A percentile compares a stretch with the other conserved stretches of the same genome.
These are phyloP conservation scores for Malurus alboscapulatus DNA, from an alignment of 2,113 vertebrate genomes.

Conservation along the genomic window DNA sequence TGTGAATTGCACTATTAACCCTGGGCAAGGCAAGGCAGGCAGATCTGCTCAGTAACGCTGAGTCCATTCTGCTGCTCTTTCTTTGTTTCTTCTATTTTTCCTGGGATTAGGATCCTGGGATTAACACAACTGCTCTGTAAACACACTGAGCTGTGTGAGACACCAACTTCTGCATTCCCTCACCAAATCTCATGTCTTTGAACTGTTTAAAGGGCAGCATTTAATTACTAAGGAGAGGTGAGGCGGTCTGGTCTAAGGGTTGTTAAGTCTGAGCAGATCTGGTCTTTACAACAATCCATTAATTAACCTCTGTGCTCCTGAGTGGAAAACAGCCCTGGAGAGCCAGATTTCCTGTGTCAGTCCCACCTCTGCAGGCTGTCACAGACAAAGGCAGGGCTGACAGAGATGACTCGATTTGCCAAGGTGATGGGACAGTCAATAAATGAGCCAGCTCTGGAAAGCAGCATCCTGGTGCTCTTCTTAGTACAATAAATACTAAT, in stretches of 20 bases:
- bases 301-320: not conserved
- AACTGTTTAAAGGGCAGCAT: not conserved
- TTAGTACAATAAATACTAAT: not conserved
- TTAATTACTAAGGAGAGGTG: not conserved
- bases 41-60: not conserved
- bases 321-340: not conserved
- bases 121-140: not conserved
- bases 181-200: not conserved
- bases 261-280: not conserved
- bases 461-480: not conserved
- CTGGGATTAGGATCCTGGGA: not conserved
- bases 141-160: not conserved
- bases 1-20: not conserved
- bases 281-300: not conserved
- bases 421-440: not conserved
- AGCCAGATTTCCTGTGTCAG: not conserved
- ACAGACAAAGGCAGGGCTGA: not conserved
- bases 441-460: not conserved
- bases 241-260: not conserved
- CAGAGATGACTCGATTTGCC: not conserved
- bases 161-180: not conserved
- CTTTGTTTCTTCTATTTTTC: not conserved
- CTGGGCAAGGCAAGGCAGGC: not conserved
- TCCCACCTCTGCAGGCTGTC: not conserved
- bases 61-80: not conserved